Evolutionary conservation across 2,888 invertebrate species (phyloP), one percentile per base, ranked within the genome.

Genomic region (Nasonia oneida): DNA sequence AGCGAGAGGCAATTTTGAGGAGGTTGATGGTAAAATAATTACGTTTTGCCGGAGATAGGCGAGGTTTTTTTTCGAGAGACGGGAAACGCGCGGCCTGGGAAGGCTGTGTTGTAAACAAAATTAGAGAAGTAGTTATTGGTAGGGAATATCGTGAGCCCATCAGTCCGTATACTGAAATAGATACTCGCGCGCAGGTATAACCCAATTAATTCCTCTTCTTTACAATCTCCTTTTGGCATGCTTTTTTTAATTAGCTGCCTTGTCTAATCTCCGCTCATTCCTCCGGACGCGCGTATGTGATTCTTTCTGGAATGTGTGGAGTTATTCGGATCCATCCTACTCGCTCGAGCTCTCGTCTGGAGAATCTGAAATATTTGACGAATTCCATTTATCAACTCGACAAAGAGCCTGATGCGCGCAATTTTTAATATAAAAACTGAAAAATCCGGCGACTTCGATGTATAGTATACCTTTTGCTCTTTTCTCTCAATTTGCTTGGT

Each of bases 281-380:
- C 23, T 74, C 14, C 47, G 14, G 23, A 23, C 23, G 29, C 3
- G 12, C 23, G 29, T 29, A 67, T 33, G 67, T 67, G 67, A 67
- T 67, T 67, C 29, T 67, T 67, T 67, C 67, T 67, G 67, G 67
- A 67, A 67, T 67, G 67, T 67, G 67, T 67, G 67, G 33, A 67
- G 67, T 67, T 33, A 67, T 33, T 67, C 29, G 3, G 33, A 67
- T 67, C n/a, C 73, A 47, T 74, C 29, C 74, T 29, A 29, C 29
- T 67, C 23, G 33, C 3, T 33, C 14, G 33, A 33, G 67, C 33
- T 29, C 33, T 29, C 33, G 29, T 33, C 67, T 14, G 33, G 23
- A 33, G n/a, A 14, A 33, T 12, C 15, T 67, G 33, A 67, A 67
- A 67, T 67, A 67, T 67, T 33, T 67, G 67, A 67, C 67, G 67